Evolutionary conservation across 1,140 invertebrate species (phyloP), one percentile per base, ranked within the genome.

Genomic region (Liolophura sinensis): DNA sequence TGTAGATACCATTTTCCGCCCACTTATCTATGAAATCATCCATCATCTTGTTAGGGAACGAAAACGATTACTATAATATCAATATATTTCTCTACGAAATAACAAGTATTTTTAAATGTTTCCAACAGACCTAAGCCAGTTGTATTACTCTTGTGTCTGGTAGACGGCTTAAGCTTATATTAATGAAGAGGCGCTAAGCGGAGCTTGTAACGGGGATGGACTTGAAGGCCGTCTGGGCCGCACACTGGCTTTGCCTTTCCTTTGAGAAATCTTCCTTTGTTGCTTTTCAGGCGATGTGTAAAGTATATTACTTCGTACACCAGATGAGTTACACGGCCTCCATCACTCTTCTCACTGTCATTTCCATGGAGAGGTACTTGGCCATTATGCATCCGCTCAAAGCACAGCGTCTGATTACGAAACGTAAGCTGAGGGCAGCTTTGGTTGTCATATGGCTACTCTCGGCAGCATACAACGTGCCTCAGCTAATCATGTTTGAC

Each of bases 281-380:
- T 24, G 59, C 18, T 52, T 76, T 78, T 25, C 72, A 83, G 81
- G 74, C 68, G 24, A 80, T 82, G 75, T 83, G 81, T 58, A 82
- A 82, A 67, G 51, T 82, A 60, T 80, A 81, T 65, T 81, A 79
- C 68, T 83, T 80, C 54, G 73, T 80, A 1, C 77, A 79, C 69
- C 73, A 72, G 59, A 71, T 81, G 60, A 74, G 74, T 57, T 80
- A 81, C 61, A 80, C 79, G 14, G 75, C 75, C 1, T 80, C 79
- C 11, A 76, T 83, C 22, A 60, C 75, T 12, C 74, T 83, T 22
- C 73, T 83, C n/a, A 76, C 75, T 0, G 79, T 79, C 74, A 90
- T 94, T 27, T 92, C 91, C 0, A 73, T 93, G 51, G 92, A 94
- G 81, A 85, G 90, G 31, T 91, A 91, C 77, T 91, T 93, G 71